Percentiles rank a stretch among this genome's conserved stretches.
Evolutionary conservation across 2,113 vertebrate species (phyloP).

Genomic region (Hippocampus guttulatus): DNA sequence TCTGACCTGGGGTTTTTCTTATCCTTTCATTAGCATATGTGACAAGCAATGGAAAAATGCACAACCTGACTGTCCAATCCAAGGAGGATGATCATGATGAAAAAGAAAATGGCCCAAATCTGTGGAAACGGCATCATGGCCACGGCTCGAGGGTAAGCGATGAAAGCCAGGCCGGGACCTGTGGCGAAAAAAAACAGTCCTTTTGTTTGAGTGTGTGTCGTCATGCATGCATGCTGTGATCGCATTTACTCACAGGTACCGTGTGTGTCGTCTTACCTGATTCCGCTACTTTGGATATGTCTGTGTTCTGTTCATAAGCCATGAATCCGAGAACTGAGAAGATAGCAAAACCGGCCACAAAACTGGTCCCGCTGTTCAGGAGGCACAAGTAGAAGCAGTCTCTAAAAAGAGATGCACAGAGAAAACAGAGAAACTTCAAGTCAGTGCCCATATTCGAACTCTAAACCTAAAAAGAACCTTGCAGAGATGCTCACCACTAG

Average conservation of each 20-base stretch:
- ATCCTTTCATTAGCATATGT: neutral
- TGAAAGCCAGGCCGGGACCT: constrained; percentile 78
- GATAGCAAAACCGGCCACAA: constrained; percentile 89
- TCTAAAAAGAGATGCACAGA: constrained; percentile 55
- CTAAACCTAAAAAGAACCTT: too few species aligned
- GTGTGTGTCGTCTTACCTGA: constrained; percentile 69
- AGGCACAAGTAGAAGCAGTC: constrained; percentile 88
- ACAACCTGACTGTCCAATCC: constrained; percentile 75
- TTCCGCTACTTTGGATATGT: constrained; percentile 84
- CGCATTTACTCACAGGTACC: neutral
- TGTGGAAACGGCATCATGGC: constrained; percentile 79
- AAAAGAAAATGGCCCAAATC: constrained; percentile 75
- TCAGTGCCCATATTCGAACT: too few species aligned
- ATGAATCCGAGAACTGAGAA: constrained; percentile 90
- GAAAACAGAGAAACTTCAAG: too few species aligned
- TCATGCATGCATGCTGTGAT: neutral
- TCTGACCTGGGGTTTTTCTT: too few species aligned
- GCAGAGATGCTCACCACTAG: too few species aligned
- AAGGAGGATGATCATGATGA: constrained; percentile 75
- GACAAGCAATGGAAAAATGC: neutral
- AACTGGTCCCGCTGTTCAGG: constrained; percentile 90
- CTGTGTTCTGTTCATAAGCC: constrained; percentile 79
- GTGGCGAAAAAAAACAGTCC: neutral
- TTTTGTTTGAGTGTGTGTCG: neutral
- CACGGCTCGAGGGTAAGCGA: constrained; percentile 75